A percentile compares a stretch with the other conserved stretches of the same genome.
Conservation (phyloP, 2,888 invertebrate species). For the Galeopsomyia nigrocyanea region DNA sequence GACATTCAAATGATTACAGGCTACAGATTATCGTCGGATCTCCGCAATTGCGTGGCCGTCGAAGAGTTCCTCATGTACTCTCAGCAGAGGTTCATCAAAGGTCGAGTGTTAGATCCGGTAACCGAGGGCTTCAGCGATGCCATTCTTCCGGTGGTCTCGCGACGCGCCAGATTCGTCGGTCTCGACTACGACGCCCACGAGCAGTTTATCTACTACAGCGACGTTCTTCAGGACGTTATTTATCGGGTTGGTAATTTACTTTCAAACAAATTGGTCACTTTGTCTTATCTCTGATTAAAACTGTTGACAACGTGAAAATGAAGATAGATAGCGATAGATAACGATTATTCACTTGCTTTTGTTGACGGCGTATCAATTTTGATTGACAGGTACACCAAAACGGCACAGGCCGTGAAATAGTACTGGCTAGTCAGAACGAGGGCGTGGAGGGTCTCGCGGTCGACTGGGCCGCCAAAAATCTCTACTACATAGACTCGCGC, state of each 20-base stretch:
- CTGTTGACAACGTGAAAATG: too few species aligned
- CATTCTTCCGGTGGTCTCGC: constrained; percentile 92
- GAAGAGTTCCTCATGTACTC: constrained; percentile 95
- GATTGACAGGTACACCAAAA: constrained; percentile 77
- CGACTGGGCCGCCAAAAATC: constrained; percentile 95
- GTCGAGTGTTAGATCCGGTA: constrained; percentile 89
- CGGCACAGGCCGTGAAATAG: constrained; percentile 87
- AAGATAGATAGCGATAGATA: too few species aligned
- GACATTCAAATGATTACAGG: constrained; percentile 28
- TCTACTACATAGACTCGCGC: constrained; percentile 95
- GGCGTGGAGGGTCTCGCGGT: constrained; percentile 96
- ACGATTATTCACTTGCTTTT: background rate
- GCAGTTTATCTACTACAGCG: constrained; percentile 96
- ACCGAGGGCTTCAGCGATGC: constrained; percentile 95
- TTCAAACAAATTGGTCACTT: background rate
- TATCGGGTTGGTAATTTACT: constrained; percentile 68
- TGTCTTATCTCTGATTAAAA: too few species aligned
- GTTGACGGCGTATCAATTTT: background rate
- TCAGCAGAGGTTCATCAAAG: constrained; percentile 95
- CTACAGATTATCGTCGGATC: constrained; percentile 80
- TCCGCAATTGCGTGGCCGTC: constrained; percentile 85
- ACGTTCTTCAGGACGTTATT: constrained; percentile 95
- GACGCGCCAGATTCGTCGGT: constrained; percentile 93
- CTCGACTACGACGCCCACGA: constrained; percentile 93
- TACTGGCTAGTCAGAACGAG: constrained; percentile 95